A percentile compares a stretch with the other conserved stretches of the same genome.
Evolutionary conservation across 2,888 invertebrate species (phyloP).

Genomic region (Chloroclystis v-ata): DNA sequence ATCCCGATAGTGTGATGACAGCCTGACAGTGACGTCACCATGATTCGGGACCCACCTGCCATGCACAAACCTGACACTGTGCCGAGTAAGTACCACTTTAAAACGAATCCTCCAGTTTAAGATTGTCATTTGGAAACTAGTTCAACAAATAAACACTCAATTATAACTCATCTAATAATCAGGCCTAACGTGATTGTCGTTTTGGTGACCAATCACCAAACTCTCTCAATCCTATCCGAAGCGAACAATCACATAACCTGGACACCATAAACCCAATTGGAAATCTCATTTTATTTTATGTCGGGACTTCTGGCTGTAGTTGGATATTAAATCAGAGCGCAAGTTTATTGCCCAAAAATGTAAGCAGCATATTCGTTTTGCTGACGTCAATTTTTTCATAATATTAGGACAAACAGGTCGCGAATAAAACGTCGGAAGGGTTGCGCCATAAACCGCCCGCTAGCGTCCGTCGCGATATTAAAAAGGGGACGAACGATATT

Average conservation of each 20-base stretch:
- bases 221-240: neutral
- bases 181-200: too few relatives aligned
- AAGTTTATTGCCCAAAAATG: slow-evolving; percentile 40
- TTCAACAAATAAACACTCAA: too few relatives aligned
- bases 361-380: slow-evolving; percentile 61
- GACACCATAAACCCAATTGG: slow-evolving; percentile 13
- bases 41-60: slow-evolving; percentile 77
- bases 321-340: slow-evolving; percentile 26
- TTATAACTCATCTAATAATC: too few relatives aligned
- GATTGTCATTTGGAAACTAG: too few relatives aligned
- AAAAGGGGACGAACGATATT: slow-evolving; percentile 78
- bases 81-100: slow-evolving; percentile 52
- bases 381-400: slow-evolving; percentile 75
- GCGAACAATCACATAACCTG: slow-evolving; percentile 5
- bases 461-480: slow-evolving; percentile 76
- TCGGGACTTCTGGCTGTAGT: slow-evolving; percentile 16
- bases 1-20: slow-evolving; percentile 54
- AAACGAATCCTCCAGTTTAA: too few relatives aligned
- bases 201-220: too few relatives aligned
- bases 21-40: slow-evolving; percentile 61
- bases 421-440: slow-evolving; percentile 77
- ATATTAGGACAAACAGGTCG: slow-evolving; percentile 78
- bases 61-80: slow-evolving; percentile 73
- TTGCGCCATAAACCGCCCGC: slow-evolving; percentile 76
- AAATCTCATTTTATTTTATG: slow-evolving; percentile 17